phyloP scores from a whole-genome alignment of 2,113 vertebrate genomes.

The Zapus hudsonius region DNA sequence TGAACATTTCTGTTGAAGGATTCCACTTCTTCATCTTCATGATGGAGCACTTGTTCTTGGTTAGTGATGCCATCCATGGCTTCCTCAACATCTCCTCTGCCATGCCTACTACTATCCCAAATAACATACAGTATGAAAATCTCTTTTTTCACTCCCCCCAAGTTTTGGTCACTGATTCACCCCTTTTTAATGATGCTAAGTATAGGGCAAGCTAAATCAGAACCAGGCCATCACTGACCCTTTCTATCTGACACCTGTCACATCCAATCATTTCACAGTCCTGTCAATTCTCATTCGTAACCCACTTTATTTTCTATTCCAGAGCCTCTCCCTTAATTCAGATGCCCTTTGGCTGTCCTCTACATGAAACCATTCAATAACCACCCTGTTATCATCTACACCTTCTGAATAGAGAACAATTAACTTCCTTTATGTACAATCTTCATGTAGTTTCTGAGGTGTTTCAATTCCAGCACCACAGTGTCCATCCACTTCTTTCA shows the following conservation, averaged over 20 bases:
- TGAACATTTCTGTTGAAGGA: background rate
- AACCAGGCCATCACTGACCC: background rate
- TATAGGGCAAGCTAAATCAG: background rate
- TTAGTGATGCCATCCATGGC: background rate
- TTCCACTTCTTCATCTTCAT: background rate
- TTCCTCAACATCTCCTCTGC: background rate
- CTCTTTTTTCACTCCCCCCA: background rate
- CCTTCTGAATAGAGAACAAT: background rate
- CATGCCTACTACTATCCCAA: background rate
- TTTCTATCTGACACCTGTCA: background rate
- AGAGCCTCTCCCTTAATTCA: background rate
- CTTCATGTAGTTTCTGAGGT: fast-evolving
- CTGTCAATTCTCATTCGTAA: background rate
- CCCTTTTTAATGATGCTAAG: background rate
- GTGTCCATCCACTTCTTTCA: too few relatives aligned
- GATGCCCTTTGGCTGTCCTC: background rate
- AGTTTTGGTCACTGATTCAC: background rate
- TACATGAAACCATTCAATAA: background rate
- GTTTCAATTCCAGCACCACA: background rate
- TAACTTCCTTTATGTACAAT: background rate
- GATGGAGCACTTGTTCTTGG: background rate
- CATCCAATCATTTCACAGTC: background rate
- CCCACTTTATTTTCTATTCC: background rate
- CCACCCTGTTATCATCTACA: background rate
- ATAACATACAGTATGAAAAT: background rate